Percentiles rank a stretch among this genome's conserved stretches.
These are phyloP conservation scores for Lycaena phlaeas DNA, from an alignment of 2,888 invertebrate genomes.

Conservation along the genomic window DNA sequence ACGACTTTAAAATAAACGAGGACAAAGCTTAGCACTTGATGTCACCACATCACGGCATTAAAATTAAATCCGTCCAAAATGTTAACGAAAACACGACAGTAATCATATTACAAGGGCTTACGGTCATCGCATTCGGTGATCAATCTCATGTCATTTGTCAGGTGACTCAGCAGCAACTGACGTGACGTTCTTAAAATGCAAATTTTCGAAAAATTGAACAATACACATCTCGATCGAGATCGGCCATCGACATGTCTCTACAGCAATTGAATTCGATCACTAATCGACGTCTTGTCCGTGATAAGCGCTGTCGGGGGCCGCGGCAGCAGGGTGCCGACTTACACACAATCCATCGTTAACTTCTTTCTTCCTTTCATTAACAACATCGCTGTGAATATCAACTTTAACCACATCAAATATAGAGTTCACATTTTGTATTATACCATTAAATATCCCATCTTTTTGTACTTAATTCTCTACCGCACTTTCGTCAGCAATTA, in stretches of 20 bases:
- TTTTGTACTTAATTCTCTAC: conserved; percentile 67
- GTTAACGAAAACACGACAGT: conserved; percentile 47
- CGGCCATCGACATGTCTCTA: conserved; percentile 64
- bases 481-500: conserved; percentile 63
- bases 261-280: conserved; percentile 73
- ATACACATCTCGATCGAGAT: conserved; percentile 65
- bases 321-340: conserved; percentile 73
- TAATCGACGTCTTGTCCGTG: conserved; percentile 74
- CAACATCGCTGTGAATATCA: conserved; percentile 47
- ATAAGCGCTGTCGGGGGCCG: conserved; percentile 69
- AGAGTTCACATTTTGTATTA: conserved; percentile 51
- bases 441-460: conserved; percentile 50
- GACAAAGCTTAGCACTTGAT: too few relatives aligned
- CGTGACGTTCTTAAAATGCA: conserved; percentile 71
- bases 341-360: conserved; percentile 74
- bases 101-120: conserved; percentile 65
- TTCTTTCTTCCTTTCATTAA: conserved; percentile 71
- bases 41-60: neutral
- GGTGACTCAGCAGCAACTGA: conserved; percentile 66
- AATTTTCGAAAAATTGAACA: conserved; percentile 68
- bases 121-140: conserved; percentile 69
- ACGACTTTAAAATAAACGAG: too few relatives aligned
- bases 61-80: conserved; percentile 10
- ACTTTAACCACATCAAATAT: conserved; percentile 43
- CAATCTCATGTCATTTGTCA: conserved; percentile 69